phyloP scores from a whole-genome alignment of 2,888 invertebrate genomes.

The Alentia gelatinosa region DNA sequence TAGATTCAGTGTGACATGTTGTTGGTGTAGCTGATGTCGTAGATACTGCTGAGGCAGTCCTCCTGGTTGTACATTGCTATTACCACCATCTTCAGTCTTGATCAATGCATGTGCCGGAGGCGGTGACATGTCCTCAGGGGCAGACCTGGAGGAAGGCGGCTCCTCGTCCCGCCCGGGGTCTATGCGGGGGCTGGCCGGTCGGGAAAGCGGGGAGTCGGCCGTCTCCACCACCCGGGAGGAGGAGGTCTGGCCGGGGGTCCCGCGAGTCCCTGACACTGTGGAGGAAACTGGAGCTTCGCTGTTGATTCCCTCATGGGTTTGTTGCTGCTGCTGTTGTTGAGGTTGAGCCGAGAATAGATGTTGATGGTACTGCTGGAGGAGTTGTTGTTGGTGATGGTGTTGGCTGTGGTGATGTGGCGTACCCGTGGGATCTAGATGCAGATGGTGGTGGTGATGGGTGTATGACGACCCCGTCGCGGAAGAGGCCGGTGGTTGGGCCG shows the following conservation, averaged over 20 bases:
- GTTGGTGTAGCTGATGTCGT: background rate
- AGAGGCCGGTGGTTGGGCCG: background rate
- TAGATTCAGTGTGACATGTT: background rate
- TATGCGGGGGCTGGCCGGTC: background rate
- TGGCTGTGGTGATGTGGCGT: background rate
- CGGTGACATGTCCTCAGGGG: background rate
- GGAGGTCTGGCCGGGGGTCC: background rate
- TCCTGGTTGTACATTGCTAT: no score
- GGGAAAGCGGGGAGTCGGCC: background rate
- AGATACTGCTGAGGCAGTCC: background rate
- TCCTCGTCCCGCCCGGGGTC: constrained; percentile 9
- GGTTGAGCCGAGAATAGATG: background rate
- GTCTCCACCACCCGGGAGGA: background rate
- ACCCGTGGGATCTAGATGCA: background rate
- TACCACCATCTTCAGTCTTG: background rate
- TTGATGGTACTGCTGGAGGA: background rate
- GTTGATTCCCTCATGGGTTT: no score
- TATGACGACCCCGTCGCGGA: background rate
- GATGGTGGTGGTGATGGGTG: background rate
- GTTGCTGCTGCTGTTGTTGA: background rate
- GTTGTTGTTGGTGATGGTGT: background rate
- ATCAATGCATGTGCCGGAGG: background rate
- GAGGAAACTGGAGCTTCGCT: background rate
- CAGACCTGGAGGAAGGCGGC: background rate
- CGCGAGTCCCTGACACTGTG: background rate